Base-by-base conservation (phyloP, 1,140 invertebrate species). In the Drosophila quadrilineata region DNA sequence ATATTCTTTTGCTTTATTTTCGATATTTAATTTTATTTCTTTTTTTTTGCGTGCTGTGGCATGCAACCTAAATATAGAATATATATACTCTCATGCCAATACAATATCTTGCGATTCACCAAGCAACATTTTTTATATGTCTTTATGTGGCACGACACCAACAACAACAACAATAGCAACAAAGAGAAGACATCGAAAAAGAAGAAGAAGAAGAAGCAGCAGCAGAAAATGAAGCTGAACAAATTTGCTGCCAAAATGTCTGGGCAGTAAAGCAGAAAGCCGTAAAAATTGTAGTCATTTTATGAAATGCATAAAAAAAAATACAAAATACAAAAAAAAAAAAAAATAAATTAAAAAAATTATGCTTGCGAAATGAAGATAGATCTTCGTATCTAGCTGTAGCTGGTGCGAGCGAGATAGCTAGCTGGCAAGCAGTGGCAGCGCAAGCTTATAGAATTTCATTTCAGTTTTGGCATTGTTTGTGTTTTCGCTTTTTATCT, bases 51-150 rank as follows among this genome's bases (percentile, higher is more conserved):
- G 49, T 28, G 58, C 33, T 53, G 76, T 75, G 71, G 76, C 76
- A 80, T 82, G 84, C 82, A 87, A 74, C 84, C 84, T 87, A 87
- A 87, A 87, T 87, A 82, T 87, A 87, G 82, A 86, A 75, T 63
- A 54, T 40, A 48, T 33, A 63, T 40, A 26, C 19, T 26, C 59
- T 58, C 41, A 16, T 28, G 41, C 33, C 26, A 33, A 46, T 41
- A 24, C 41, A 70, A 43, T 45, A 54, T 43, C 22, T 41, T 10
- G 33, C 33, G 45, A 24, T 45, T 31, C 24, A 16, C 24, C 52
- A 29, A 36, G 5, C 38, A 62, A 35, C 19, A 53, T 31, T 57
- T 56, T 54, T n/a, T n/a, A n/a, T 36, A 29, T 29, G 24, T 46
- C n/a, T 45, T 26, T 53, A 35, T 62, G 48, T 53, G 38, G 35